Base-by-base conservation (phyloP, 2,113 vertebrate genomes). In the Alaudala cheleensis region DNA sequence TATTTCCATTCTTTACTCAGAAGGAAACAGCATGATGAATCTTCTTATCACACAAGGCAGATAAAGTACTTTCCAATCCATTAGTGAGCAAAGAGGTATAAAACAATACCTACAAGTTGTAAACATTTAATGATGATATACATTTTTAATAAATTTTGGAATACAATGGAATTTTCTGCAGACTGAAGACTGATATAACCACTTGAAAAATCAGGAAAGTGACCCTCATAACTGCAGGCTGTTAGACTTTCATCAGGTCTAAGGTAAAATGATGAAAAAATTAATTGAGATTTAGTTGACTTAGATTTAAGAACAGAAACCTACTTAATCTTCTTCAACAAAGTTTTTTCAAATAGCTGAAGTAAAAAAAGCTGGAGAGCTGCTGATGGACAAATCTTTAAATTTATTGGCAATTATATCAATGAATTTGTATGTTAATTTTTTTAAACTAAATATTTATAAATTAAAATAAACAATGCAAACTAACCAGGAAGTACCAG, bases 1-100 rank as follows among this genome's bases (percentile, higher is more conserved):
- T 70, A 26, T 69, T 82, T 82, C 24, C 76, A 5, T 82, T 88
- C 50, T 61, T 82, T 82, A 73, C 37, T 88, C 25, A 76, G 58
- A 94, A 89, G 31, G 50, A 95, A 82, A 45, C 28, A 76, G 23
- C n/a, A 50, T 92, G 81, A 90, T 85, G 49, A 91, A 89, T 82
- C 45, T 12, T 85, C 40, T 67, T 53, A 76, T 45, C 66, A 62
- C 11, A 65, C 15, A 13, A 76, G 18, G 37, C 81, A 61, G 79
- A 70, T 58, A 76, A 94, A 86, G 28, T 56, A 49, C 56, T 90
- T 90, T 90, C 20, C 67, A 92, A 71, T 61, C 58, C 71, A 92
- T 90, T 97, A 88, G 79, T 16, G 58, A 92, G 61, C 42, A 85
- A 81, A 89, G 54, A 80, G 25, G 23, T 66, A 90, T 90, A 77